Evolutionary conservation across 2,113 vertebrate genomes (phyloP), one percentile per base, ranked within the genome.

Genomic region (Pontoporia blainvillei): DNA sequence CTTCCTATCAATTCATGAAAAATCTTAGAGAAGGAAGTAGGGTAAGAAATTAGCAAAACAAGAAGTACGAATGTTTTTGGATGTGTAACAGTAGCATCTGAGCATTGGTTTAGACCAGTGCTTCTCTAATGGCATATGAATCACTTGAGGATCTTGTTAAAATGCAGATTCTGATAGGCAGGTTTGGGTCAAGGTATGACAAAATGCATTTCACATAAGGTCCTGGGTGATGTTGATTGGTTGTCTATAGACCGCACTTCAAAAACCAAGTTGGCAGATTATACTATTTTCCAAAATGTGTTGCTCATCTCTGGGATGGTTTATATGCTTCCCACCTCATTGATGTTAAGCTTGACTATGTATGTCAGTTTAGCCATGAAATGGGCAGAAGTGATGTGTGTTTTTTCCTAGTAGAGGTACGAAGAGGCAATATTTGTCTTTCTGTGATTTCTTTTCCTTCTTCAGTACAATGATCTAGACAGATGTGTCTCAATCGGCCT

Each of bases 1-100:
- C 9, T 89, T 96, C 9, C 39, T 93, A 34, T 44, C 25, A 91
- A 78, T 93, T 90, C 64, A 69, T 88, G 17, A 78, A 78, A 95
- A 87, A 34, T 83, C 85, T 62, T 46, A 67, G 11, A 87, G 29
- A 90, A 27, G 31, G 1, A 75, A 94, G 6, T 41, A 75, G 9
- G 17, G n/a, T 44, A 75, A 73, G 18, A 95, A 91, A 85, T 87
- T 15, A 91, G 31, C 9, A 57, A 95, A 95, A 41, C 6, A 84
- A 57, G 18, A 67, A 41, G 1, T 34, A 1, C 1, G 17, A 25
- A 86, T 34, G 21, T 44, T 36, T 91, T 67, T 25, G 15, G 20
- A 44, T 44, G 62, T 27, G 17, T 69, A 88, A 61, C 20, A 66
- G 54, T 86, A 91, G 61, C 20, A 93, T 61, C 54, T 93, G 34